phyloP scores from a whole-genome alignment of 2,113 vertebrate species.

The Bufo bufo region DNA sequence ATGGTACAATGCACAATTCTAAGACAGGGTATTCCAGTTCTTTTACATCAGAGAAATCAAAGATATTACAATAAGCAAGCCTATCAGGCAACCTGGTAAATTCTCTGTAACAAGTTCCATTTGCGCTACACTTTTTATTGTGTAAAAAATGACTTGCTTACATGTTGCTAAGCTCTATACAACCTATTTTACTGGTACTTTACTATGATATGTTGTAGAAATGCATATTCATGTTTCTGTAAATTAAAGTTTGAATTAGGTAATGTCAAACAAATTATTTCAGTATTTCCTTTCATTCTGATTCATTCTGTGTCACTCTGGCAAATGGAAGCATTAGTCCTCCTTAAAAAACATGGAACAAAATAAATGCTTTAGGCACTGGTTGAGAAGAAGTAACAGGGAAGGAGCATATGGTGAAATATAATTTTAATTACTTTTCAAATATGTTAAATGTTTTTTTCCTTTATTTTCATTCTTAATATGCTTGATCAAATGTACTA shows the following conservation, averaged over 20 bases:
- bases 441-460: slow-evolving; percentile 74
- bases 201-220: not conserved
- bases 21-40: too few species aligned
- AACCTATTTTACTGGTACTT: not conserved
- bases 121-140: not conserved
- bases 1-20: too few species aligned
- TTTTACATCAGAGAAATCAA: too few species aligned
- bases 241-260: slow-evolving; percentile 4
- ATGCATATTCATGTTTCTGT: not conserved
- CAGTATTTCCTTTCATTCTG: not conserved
- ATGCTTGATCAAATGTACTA: slow-evolving; percentile 70
- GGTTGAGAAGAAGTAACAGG: slow-evolving; percentile 70
- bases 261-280: slow-evolving; percentile 17
- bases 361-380: slow-evolving; percentile 75
- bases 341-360: slow-evolving; percentile 60
- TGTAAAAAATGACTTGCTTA: too few species aligned
- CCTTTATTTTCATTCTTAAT: slow-evolving; percentile 75
- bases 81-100: too few species aligned
- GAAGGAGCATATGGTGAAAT: slow-evolving; percentile 76
- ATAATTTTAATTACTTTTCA: slow-evolving; percentile 82
- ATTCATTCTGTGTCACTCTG: slow-evolving; percentile 37
- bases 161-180: not conserved
- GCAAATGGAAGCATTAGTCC: slow-evolving; percentile 45
- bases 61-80: too few species aligned
- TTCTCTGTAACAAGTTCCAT: not conserved